Percentiles rank a stretch among this genome's conserved stretches.
These are phyloP conservation scores for Babylonia areolata DNA, from an alignment of 1,140 invertebrate genomes.

Conservation along the genomic window DNA sequence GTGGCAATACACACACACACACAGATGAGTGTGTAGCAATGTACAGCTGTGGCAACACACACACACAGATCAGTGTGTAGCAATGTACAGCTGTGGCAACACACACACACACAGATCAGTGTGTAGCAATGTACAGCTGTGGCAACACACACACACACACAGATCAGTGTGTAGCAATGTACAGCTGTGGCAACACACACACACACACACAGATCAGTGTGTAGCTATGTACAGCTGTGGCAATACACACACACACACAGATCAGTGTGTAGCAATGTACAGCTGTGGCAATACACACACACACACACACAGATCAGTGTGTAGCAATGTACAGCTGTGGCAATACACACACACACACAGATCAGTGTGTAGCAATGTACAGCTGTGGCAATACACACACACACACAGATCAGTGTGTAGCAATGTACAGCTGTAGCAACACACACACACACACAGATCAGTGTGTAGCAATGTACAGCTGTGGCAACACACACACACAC, in stretches of 20 bases:
- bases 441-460: too few species aligned
- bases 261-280: too few species aligned
- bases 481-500: constrained; percentile 13
- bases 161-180: constrained; percentile 61
- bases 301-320: too few species aligned
- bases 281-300: constrained; percentile 75
- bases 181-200: constrained; percentile 76
- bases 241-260: not conserved
- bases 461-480: too few species aligned
- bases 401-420: too few species aligned
- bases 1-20: constrained; percentile 16
- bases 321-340: constrained; percentile 83
- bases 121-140: too few species aligned
- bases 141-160: not conserved
- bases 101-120: not conserved
- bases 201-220: too few species aligned
- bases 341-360: not conserved
- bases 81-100: too few species aligned
- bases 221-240: constrained; percentile 83
- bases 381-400: constrained; percentile 75
- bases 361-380: too few species aligned
- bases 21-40: not conserved
- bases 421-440: constrained; percentile 81
- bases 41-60: not conserved
- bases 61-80: constrained; percentile 25